Conservation (phyloP, 2,113 vertebrate species). For the Erinaceus europaeus region DNA sequence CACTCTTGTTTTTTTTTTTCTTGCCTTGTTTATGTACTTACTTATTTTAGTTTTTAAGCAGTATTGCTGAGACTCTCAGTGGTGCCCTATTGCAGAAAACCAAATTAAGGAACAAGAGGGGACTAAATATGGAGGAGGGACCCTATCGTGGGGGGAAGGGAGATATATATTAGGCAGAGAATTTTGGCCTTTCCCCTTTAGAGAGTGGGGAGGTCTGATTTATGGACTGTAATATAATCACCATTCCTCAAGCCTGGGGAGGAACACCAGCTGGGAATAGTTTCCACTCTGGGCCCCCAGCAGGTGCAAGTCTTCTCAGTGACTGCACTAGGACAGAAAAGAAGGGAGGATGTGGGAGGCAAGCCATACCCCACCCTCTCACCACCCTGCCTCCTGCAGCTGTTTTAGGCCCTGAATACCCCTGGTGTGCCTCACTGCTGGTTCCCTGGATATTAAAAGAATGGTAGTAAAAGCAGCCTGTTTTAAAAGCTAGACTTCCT, state of each 20-base stretch:
- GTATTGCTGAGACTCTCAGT: neutral
- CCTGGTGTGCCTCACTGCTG: neutral
- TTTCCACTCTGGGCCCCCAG: conserved; percentile 40
- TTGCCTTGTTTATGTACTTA: no score
- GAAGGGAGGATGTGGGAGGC: neutral
- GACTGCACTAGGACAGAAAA: neutral
- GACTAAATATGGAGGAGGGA: conserved; percentile 35
- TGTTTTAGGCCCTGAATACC: conserved; percentile 19
- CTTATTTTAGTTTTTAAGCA: neutral
- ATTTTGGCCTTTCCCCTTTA: conserved; percentile 31
- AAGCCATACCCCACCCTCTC: neutral
- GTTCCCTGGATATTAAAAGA: neutral
- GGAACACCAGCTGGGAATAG: conserved; percentile 56
- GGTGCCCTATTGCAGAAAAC: neutral
- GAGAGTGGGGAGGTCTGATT: conserved; percentile 37
- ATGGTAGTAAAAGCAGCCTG: neutral
- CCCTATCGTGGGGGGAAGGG: neutral
- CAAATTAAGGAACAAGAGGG: conserved; percentile 19
- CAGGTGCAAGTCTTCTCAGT: conserved; percentile 56
- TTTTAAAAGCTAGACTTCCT: conserved; percentile 14
- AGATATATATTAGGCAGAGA: conserved; percentile 10
- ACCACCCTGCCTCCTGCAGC: conserved; percentile 29
- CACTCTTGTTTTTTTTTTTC: no score
- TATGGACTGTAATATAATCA: conserved; percentile 57
- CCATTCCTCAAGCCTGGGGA: conserved; percentile 1